phyloP scores from a whole-genome alignment of 2,113 vertebrate genomes.

The Sialia sialis region DNA sequence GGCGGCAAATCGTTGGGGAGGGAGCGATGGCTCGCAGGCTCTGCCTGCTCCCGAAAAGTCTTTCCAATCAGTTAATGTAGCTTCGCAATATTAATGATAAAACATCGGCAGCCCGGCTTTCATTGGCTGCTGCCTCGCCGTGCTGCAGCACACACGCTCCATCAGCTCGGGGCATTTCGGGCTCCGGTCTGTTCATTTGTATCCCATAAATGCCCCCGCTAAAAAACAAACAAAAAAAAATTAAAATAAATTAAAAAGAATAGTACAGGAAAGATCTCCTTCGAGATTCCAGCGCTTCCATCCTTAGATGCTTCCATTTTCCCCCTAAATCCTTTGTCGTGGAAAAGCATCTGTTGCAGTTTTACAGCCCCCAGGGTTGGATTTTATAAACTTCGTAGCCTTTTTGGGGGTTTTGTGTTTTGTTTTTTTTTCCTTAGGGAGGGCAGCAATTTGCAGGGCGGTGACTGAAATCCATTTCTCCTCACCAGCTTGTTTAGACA shows the following conservation, averaged over 20 bases:
- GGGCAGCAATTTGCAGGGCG: not conserved
- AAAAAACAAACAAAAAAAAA: not conserved
- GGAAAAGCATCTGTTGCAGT: not conserved
- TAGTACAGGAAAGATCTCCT: not conserved
- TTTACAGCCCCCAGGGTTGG: not conserved
- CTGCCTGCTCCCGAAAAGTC: slow-evolving; percentile 22
- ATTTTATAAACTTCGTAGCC: not conserved
- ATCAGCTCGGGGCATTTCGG: slow-evolving; percentile 21
- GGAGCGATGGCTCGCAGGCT: not conserved
- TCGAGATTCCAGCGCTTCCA: not conserved
- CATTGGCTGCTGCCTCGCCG: slow-evolving; percentile 16
- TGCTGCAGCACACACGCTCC: not conserved
- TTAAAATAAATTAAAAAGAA: not conserved
- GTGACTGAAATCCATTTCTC: not conserved
- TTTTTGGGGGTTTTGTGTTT: rapidly evolving
- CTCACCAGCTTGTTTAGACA: slow-evolving; percentile 14
- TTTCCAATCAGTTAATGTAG: slow-evolving; percentile 1
- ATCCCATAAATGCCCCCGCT: not conserved
- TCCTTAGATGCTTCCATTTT: not conserved
- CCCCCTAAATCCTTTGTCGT: not conserved
- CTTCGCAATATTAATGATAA: slow-evolving; percentile 22
- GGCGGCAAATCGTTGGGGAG: not conserved
- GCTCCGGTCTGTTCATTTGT: not conserved
- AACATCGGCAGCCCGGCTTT: not conserved
- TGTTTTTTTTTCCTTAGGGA: too few species aligned